Evolutionary conservation across 2,113 vertebrate species (phyloP).

Genomic region (Theristicus caerulescens): DNA sequence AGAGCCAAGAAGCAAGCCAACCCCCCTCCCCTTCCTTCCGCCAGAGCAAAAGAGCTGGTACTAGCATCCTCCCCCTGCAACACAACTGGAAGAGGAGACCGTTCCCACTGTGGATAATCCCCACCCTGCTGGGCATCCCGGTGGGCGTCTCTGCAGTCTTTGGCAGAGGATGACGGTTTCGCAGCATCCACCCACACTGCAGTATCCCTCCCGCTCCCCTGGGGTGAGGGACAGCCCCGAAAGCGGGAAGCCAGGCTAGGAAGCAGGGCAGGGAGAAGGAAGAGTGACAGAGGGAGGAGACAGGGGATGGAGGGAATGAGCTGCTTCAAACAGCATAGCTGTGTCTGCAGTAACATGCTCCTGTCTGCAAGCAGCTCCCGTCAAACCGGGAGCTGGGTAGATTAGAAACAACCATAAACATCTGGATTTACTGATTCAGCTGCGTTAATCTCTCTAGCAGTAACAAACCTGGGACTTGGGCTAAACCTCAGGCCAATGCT

Average conservation of each 20-base stretch:
- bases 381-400: background rate
- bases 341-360: background rate
- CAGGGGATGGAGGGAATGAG: background rate
- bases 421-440: background rate
- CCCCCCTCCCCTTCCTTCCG: no score
- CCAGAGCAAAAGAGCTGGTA: background rate
- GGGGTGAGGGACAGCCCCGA: background rate
- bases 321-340: background rate
- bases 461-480: background rate
- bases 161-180: background rate
- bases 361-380: background rate
- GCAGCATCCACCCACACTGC: background rate
- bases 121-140: background rate
- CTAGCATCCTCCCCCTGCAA: fast-evolving
- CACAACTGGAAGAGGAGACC: background rate
- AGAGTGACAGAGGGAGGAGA: background rate
- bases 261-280: background rate
- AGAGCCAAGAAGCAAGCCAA: background rate
- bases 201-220: background rate
- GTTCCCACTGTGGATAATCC: background rate
- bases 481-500: background rate
- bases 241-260: background rate
- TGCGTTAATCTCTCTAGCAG: background rate
- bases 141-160: background rate
- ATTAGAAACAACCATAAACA: background rate